Evolutionary conservation across 1,140 invertebrate species (phyloP).

Genomic region (Oryctes rhinoceros): DNA sequence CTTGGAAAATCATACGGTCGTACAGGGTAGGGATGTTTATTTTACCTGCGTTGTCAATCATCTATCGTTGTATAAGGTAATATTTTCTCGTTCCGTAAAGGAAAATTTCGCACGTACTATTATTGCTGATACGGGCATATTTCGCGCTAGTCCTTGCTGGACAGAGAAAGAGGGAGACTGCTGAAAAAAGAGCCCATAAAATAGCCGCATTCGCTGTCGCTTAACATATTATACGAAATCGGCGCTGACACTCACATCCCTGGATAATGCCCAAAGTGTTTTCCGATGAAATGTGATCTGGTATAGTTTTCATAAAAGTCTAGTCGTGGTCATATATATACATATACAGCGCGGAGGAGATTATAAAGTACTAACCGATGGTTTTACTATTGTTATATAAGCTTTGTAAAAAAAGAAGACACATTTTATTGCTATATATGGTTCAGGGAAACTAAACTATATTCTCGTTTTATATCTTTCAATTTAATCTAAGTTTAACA

Average conservation of each 20-base stretch:
- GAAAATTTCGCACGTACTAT: conserved; percentile 27
- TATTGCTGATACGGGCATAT: conserved; percentile 49
- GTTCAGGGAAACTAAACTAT: too few species aligned
- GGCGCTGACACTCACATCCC: conserved; percentile 50
- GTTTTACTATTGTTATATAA: too few species aligned
- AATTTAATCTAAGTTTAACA: too few species aligned
- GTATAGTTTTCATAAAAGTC: conserved; percentile 40
- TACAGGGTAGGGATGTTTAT: conserved; percentile 84
- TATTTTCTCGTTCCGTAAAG: background rate
- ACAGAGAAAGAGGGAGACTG: conserved; percentile 5
- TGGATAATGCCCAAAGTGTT: conserved; percentile 43
- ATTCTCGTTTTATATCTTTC: too few species aligned
- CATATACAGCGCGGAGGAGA: background rate
- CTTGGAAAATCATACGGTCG: conserved; percentile 87
- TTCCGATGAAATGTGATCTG: conserved; percentile 44
- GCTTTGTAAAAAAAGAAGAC: too few species aligned
- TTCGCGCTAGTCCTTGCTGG: conserved; percentile 49
- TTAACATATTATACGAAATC: conserved; percentile 53
- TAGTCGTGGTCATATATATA: background rate
- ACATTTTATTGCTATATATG: too few species aligned
- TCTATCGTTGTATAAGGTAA: conserved; percentile 83
- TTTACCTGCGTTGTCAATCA: conserved; percentile 92
- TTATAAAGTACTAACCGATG: too few species aligned
- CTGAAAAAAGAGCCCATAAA: conserved; percentile 42
- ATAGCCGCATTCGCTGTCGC: conserved; percentile 45